phyloP scores from a whole-genome alignment of 2,888 invertebrate genomes.

The Deroplatys truncata region DNA sequence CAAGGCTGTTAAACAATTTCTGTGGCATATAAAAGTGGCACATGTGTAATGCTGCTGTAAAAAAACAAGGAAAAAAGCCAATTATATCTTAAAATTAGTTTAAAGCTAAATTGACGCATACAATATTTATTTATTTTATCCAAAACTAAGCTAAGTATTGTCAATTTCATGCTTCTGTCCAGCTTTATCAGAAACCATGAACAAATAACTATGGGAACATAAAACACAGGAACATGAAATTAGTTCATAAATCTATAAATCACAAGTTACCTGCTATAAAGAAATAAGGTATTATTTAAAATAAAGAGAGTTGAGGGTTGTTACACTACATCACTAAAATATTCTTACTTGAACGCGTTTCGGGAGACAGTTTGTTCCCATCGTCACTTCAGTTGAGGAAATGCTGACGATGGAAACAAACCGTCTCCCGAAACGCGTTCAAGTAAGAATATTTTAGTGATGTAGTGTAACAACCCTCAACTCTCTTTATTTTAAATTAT shows the following conservation, averaged over 20 bases:
- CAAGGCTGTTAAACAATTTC: neutral
- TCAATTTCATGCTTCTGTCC: neutral
- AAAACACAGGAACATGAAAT: neutral
- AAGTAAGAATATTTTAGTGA: no score
- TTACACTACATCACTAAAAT: no score
- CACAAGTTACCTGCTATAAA: neutral
- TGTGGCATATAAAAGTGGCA: constrained; percentile 5
- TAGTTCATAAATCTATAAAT: neutral
- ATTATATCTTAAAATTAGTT: neutral
- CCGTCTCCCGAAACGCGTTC: no score
- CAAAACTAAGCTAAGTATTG: neutral
- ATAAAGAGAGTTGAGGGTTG: no score
- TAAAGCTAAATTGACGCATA: constrained; percentile 7
- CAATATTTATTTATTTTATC: neutral
- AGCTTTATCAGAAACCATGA: neutral
- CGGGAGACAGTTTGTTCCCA: no score
- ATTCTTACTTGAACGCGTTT: no score
- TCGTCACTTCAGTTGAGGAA: no score
- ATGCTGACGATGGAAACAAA: no score
- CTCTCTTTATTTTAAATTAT: no score
- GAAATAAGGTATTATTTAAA: neutral
- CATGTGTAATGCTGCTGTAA: neutral
- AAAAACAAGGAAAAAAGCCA: neutral
- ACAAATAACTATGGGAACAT: neutral
- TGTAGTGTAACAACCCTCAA: no score